Evolutionary conservation across 2,113 vertebrate genomes (phyloP).

Genomic region (Orientallactaga bullata): DNA sequence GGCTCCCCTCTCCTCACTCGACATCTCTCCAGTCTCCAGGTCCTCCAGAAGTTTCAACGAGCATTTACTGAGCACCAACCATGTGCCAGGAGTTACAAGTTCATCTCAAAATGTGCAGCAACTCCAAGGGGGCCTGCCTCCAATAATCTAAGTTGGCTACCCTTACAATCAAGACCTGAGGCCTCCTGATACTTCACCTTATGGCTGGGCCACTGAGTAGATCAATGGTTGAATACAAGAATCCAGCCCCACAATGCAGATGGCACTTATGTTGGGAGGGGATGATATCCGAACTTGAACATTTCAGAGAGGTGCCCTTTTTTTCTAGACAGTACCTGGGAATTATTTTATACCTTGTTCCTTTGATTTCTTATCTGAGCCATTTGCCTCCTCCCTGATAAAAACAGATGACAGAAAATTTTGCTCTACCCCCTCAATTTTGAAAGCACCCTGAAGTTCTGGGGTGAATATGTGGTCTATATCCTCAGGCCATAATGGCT

Average conservation of each 20-base stretch:
- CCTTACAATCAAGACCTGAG: no score
- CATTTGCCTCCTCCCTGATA: neutral
- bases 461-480: neutral
- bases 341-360: neutral
- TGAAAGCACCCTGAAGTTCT: neutral
- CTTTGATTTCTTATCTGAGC: neutral
- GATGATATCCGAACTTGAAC: neutral
- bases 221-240: neutral
- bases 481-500: neutral
- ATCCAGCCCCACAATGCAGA: neutral
- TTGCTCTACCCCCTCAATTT: neutral
- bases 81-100: no score
- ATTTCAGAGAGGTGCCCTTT: neutral
- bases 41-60: no score
- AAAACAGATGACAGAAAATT: neutral
- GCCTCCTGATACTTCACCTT: no score
- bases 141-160: no score
- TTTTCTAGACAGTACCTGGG: neutral
- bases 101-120: no score
- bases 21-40: no score
- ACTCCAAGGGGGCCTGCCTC: no score
- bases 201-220: no score
- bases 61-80: no score
- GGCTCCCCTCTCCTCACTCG: no score
- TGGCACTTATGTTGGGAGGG: neutral